phyloP scores from a whole-genome alignment of 2,888 invertebrate genomes.

The Drosophila ustulata region DNA sequence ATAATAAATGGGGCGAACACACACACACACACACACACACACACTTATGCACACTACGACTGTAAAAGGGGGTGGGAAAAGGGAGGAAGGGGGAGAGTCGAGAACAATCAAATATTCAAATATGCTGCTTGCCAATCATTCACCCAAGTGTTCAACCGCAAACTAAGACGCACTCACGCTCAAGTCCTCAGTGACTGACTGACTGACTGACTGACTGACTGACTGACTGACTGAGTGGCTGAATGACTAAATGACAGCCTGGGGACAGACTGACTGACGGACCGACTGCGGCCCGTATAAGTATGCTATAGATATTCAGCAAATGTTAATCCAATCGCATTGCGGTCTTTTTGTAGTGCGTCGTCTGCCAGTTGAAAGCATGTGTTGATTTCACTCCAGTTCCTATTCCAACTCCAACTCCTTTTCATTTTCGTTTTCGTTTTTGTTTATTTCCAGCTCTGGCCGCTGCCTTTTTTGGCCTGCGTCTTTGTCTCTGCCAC shows the following conservation, averaged over 20 bases:
- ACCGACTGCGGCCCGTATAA: conserved; percentile 19
- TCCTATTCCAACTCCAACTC: too few species aligned
- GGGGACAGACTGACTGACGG: conserved; percentile 13
- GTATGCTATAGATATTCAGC: conserved; percentile 56
- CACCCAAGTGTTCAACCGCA: conserved; percentile 67
- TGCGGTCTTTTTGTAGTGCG: conserved; percentile 72
- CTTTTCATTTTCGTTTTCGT: not conserved
- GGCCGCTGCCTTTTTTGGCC: not conserved
- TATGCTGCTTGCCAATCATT: conserved; percentile 62
- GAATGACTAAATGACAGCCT: conserved; percentile 30
- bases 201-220: conserved; percentile 17
- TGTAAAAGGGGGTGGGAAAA: not conserved
- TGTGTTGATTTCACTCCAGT: conserved; percentile 52
- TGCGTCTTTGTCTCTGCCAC: not conserved
- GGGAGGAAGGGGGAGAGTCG: not conserved
- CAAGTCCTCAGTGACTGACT: conserved; percentile 21
- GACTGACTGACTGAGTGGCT: conserved; percentile 16
- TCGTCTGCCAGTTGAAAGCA: conserved; percentile 44
- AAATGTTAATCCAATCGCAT: conserved; percentile 76
- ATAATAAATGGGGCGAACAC: not conserved
- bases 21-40: not conserved
- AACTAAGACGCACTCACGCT: conserved; percentile 61
- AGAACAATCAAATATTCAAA: conserved; percentile 72
- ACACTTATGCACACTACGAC: too few species aligned
- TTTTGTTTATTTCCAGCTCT: not conserved